Evolutionary conservation across 2,113 vertebrate species (phyloP).

Genomic region (Colinus virginianus): DNA sequence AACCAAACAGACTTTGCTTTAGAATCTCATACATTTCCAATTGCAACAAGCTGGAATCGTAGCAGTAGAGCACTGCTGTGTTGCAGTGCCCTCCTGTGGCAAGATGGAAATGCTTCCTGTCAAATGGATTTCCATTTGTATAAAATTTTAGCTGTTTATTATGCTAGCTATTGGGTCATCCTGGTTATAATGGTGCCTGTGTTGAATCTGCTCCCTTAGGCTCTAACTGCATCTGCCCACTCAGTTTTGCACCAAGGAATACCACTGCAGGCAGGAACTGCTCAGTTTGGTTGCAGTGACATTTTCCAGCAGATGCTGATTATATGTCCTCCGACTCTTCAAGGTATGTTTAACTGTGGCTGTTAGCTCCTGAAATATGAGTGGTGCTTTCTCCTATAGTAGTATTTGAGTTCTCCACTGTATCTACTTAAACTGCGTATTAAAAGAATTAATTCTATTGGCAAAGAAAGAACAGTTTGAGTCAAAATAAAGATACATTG

Average conservation of each 20-base stretch:
- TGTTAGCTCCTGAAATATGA: not conserved
- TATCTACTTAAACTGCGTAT: not conserved
- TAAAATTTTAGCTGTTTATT: not conserved
- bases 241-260: constrained; percentile 94
- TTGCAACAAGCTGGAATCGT: not conserved
- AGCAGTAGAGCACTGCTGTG: not conserved
- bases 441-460: not conserved
- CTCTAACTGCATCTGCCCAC: constrained; percentile 87
- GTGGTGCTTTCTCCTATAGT: not conserved
- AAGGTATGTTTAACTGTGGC: constrained; percentile 83
- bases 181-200: not conserved
- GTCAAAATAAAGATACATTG: not conserved
- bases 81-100: constrained; percentile 46
- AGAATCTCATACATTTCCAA: not conserved
- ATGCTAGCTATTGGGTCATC: not conserved
- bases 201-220: constrained; percentile 72
- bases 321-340: constrained; percentile 92
- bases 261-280: constrained; percentile 91
- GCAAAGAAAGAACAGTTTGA: not conserved
- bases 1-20: not conserved
- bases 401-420: not conserved
- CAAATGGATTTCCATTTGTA: not conserved
- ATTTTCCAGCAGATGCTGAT: constrained; percentile 96
- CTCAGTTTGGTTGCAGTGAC: constrained; percentile 93
- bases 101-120: not conserved